Percentiles rank a stretch among this genome's conserved stretches.
These are phyloP conservation scores for Drosophila varians DNA, from an alignment of 1,140 invertebrate species.

Conservation along the genomic window DNA sequence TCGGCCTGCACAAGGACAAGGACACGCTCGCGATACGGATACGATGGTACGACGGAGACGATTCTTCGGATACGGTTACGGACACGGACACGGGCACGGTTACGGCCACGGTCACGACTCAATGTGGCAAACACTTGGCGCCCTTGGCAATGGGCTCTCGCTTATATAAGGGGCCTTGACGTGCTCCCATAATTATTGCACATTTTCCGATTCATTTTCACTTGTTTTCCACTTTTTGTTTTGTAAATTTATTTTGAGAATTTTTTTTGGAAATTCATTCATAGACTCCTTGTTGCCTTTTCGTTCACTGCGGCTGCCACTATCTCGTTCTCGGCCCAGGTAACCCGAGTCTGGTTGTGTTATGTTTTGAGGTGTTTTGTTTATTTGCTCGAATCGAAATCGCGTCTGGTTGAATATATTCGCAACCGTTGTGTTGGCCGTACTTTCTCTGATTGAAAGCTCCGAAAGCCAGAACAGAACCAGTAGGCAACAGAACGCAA, in stretches of 20 bases:
- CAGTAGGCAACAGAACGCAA: constrained; percentile 13
- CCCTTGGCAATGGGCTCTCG: constrained; percentile 51
- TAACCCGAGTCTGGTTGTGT: constrained; percentile 1
- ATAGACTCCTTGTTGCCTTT: background rate
- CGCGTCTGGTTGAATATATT: constrained; percentile 34
- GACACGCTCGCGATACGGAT: constrained; percentile 44
- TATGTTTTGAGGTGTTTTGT: constrained; percentile 12
- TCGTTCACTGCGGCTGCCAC: background rate
- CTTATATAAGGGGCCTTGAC: constrained; percentile 47
- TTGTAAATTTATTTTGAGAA: background rate
- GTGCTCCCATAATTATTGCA: constrained; percentile 51
- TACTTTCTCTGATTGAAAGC: constrained; percentile 76
- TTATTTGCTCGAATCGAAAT: constrained; percentile 27
- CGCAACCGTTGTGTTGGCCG: constrained; percentile 71
- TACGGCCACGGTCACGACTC: constrained; percentile 46
- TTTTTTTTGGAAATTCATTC: constrained; percentile 17
- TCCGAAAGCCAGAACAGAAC: constrained; percentile 47
- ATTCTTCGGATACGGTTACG: constrained; percentile 21
- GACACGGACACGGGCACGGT: constrained; percentile 22
- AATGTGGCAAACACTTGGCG: constrained; percentile 51
- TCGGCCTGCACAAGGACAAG: constrained; percentile 80
- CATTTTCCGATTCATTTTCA: constrained; percentile 20
- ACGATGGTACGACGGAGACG: constrained; percentile 7
- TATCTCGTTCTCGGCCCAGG: constrained; percentile 5
- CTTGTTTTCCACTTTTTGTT: constrained; percentile 2